Percentiles rank a stretch among this genome's conserved stretches.
phyloP scores from a whole-genome alignment of 1,140 invertebrate species.

The Carposina sasakii region DNA sequence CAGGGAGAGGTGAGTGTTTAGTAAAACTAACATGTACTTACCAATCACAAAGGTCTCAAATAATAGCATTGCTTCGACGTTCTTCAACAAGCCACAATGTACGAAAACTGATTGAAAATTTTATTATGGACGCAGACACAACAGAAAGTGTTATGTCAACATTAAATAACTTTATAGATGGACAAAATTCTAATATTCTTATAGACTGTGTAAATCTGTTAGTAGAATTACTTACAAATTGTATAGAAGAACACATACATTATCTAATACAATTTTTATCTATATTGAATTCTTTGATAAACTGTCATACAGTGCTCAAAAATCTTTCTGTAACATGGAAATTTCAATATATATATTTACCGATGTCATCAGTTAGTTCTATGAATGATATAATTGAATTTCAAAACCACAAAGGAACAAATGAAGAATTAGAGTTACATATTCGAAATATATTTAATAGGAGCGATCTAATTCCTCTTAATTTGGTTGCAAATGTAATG shows the following conservation, averaged over 20 bases:
- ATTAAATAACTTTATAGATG: constrained; percentile 45
- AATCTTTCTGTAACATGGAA: constrained; percentile 58
- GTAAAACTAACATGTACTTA: constrained; percentile 33
- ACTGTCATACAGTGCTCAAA: constrained; percentile 46
- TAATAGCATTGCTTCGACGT: constrained; percentile 34
- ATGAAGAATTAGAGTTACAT: constrained; percentile 18
- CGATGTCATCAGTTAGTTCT: constrained; percentile 48
- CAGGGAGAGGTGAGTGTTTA: constrained; percentile 35
- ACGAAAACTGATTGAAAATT: constrained; percentile 40
- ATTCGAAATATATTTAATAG: constrained; percentile 23
- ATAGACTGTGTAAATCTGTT: constrained; percentile 40
- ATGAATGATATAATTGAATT: constrained; percentile 55
- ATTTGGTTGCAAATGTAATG: constrained; percentile 34
- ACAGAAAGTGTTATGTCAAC: constrained; percentile 25
- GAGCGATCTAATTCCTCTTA: constrained; percentile 46
- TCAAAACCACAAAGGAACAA: constrained; percentile 25
- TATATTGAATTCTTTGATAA: constrained; percentile 46
- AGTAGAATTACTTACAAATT: constrained; percentile 42
- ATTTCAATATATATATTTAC: constrained; percentile 61
- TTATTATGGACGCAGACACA: constrained; percentile 28
- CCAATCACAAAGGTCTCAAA: constrained; percentile 29
- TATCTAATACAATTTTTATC: constrained; percentile 39
- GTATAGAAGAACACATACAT: constrained; percentile 53
- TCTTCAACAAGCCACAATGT: constrained; percentile 41
- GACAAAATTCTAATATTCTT: constrained; percentile 37